Base-by-base conservation (phyloP, 2,113 vertebrate species). In the Cavia porcellus region DNA sequence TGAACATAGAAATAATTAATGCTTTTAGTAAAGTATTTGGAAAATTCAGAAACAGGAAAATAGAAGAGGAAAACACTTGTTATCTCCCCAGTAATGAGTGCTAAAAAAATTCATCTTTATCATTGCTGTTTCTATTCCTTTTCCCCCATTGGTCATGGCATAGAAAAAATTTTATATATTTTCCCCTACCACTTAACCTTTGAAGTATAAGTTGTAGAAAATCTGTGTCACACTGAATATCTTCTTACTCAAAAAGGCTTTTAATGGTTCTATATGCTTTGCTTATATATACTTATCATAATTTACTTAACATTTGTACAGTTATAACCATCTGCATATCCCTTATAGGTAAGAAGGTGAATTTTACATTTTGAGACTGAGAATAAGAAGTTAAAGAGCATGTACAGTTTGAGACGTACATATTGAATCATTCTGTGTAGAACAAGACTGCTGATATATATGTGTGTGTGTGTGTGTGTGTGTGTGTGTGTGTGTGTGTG, bases 1-100 rank as follows among this genome's bases (percentile, higher is more conserved):
- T 80, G 55, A 89, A 61, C 91, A n/a, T 59, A 89, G 84, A 92
- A 83, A 50, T 93, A 82, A 20, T 50, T 47, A 22, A 64, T 45
- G 57, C 15, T 80, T 85, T 2, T 86, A 84, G 24, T 92, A 28
- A 91, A 85, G 32, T 75, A 7, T 57, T 55, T 77, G 68, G 25
- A 57, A 90, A 45, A 52, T 24, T 62, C 45, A 86, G 24, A 94
- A 92, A 50, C n/a, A 74, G 57, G 42, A 42, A 86, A 95, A 52
- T 42, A 32, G n/a, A 89, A 20, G 22, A 22, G 45, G 12, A 45
- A 61, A 52, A 19, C n/a, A 77, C 6, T 47, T 74, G 38, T 13
- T 11, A 25, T 55, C 2, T 55, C 59, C 62, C 22, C 57, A 66
- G 32, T 8, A 14, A 0, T 30, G 24, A 85, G 3, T 77, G 35